Conservation (phyloP, 2,797 vertebrate genomes). For the Bradypus variegatus region DNA sequence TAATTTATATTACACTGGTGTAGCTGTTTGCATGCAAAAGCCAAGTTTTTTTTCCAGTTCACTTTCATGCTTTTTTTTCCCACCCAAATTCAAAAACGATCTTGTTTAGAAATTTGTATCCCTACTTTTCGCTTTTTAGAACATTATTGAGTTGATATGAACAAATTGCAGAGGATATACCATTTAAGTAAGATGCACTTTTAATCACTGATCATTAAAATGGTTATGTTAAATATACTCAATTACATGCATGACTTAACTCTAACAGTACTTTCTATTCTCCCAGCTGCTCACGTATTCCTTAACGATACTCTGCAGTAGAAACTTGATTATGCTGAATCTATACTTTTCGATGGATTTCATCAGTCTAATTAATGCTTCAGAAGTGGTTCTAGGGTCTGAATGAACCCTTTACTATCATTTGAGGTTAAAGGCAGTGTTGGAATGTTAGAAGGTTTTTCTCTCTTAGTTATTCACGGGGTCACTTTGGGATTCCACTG, state of each 20-base stretch:
- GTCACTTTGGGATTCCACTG: constrained; percentile 73
- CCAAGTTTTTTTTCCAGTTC: constrained; percentile 8
- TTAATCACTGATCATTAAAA: constrained; percentile 86
- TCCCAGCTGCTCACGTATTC: constrained; percentile 80
- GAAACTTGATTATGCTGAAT: constrained; percentile 81
- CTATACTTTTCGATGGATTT: constrained; percentile 82
- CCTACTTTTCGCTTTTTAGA: constrained; percentile 72
- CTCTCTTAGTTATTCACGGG: constrained; percentile 77
- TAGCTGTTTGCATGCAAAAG: constrained; percentile 59
- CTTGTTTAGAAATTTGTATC: constrained; percentile 75
- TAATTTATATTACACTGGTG: constrained; percentile 62
- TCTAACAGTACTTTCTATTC: constrained; percentile 79
- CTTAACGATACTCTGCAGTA: constrained; percentile 77
- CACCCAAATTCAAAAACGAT: constrained; percentile 48
- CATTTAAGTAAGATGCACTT: constrained; percentile 80
- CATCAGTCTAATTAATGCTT: constrained; percentile 85
- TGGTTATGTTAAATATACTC: constrained; percentile 87
- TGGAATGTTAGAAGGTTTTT: constrained; percentile 83
- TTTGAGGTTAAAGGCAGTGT: constrained; percentile 82
- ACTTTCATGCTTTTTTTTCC: not conserved
- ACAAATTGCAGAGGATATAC: constrained; percentile 78
- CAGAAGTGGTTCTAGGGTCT: constrained; percentile 78
- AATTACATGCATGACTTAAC: constrained; percentile 85
- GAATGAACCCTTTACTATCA: constrained; percentile 74
- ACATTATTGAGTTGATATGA: constrained; percentile 75